phyloP scores from a whole-genome alignment of 2,797 vertebrate genomes.

The Malurus splendens region DNA sequence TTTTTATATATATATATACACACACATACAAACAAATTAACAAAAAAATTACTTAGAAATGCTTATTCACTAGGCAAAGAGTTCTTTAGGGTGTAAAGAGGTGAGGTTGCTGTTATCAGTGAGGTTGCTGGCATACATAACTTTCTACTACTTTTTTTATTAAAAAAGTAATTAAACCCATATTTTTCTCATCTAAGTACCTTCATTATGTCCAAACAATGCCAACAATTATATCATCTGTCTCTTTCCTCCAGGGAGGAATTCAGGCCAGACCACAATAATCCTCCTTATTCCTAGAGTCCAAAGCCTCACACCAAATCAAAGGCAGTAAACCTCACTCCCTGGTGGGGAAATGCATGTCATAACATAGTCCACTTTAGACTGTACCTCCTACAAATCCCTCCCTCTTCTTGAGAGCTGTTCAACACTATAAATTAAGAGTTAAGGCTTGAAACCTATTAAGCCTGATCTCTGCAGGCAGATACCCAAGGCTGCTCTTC shows the following conservation, averaged over 20 bases:
- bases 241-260: not conserved
- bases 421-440: not conserved
- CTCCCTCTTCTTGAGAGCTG: not conserved
- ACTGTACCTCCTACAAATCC: not conserved
- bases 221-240: conserved; percentile 16
- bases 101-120: not conserved
- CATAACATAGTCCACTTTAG: not conserved
- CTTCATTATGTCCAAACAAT: not conserved
- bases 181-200: conserved; percentile 10
- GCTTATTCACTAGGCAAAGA: not conserved
- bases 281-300: not conserved
- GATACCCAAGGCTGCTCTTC: not conserved
- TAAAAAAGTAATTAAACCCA: not conserved
- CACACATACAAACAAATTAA: not conserved
- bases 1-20: too few species aligned
- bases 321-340: not conserved
- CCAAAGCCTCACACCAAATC: not conserved
- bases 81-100: not conserved
- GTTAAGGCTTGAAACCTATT: not conserved
- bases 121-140: not conserved
- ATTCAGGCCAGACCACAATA: not conserved
- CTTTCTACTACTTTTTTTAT: not conserved
- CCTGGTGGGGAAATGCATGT: not conserved
- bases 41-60: not conserved
- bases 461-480: not conserved